These are phyloP conservation scores for Hirudinaria manillensis DNA, from an alignment of 2,888 invertebrate genomes.

Conservation along the genomic window DNA sequence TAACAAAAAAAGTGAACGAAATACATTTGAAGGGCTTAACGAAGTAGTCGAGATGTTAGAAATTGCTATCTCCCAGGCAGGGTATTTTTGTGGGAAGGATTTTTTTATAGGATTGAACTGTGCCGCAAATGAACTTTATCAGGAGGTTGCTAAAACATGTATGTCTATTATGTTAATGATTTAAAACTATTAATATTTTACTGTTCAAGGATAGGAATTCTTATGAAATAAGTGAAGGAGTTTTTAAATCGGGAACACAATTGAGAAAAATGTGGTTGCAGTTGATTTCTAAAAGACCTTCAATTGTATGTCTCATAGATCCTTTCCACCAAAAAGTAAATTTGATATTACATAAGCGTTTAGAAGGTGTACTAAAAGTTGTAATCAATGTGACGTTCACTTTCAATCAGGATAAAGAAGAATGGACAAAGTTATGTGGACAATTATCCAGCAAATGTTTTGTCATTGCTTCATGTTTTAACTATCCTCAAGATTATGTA, in stretches of 20 bases:
- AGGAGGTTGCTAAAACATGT: background rate
- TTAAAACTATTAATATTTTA: background rate
- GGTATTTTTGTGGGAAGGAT: slow-evolving; percentile 2
- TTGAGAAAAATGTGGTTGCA: slow-evolving; percentile 18
- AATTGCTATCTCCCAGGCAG: background rate
- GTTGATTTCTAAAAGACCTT: background rate
- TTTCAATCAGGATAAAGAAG: slow-evolving; percentile 20
- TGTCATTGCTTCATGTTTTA: slow-evolving; percentile 1
- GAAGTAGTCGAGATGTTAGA: background rate
- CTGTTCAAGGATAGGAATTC: background rate
- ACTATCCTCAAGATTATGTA: background rate
- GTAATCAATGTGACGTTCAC: background rate
- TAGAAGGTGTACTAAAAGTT: background rate
- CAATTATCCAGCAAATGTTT: slow-evolving; percentile 9
- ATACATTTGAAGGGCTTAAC: background rate
- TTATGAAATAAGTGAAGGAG: slow-evolving; percentile 17
- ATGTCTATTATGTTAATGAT: too few species aligned
- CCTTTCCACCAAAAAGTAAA: slow-evolving; percentile 16
- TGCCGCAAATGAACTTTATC: background rate
- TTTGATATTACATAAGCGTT: background rate
- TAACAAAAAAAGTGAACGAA: background rate
- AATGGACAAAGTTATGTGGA: slow-evolving; percentile 23
- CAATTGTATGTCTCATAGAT: slow-evolving; percentile 21
- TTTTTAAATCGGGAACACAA: slow-evolving; percentile 1
- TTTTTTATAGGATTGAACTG: slow-evolving; percentile 15